Percentiles rank a stretch among this genome's conserved stretches.
Conservation (phyloP, 2,888 invertebrate genomes). For the Encarsia formosa region DNA sequence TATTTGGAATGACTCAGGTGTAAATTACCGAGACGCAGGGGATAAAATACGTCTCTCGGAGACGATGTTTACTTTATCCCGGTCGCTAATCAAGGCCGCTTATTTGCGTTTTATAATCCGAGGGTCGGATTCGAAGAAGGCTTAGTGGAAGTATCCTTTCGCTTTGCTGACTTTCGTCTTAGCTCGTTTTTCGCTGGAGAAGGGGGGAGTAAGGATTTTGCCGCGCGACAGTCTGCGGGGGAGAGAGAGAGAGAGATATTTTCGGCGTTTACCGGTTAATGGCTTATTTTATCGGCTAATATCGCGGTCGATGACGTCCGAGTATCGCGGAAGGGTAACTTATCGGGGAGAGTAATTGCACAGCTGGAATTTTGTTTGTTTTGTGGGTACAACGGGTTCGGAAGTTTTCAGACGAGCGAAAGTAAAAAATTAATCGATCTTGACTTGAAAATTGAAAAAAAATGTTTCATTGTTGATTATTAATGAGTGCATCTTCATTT, state of each 20-base stretch:
- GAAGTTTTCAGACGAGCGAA: no score
- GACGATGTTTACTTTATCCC: conserved; percentile 48
- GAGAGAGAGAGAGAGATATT: conserved; percentile 28
- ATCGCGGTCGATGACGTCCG: conserved; percentile 35
- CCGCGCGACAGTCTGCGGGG: conserved; percentile 19
- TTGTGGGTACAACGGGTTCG: no score
- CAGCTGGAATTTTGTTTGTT: no score
- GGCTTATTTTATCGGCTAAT: conserved; percentile 47
- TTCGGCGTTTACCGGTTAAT: conserved; percentile 44
- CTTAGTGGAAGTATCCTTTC: conserved; percentile 39
- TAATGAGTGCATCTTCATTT: no score
- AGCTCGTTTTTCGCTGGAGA: conserved; percentile 25
- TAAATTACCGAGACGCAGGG: no score
- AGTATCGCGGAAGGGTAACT: conserved; percentile 12
- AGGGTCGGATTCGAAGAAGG: conserved; percentile 50
- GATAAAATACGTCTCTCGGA: no score
- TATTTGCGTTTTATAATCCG: conserved; percentile 52
- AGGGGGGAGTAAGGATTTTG: conserved; percentile 27
- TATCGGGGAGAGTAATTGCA: no score
- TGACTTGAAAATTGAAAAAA: no score
- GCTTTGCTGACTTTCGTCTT: conserved; percentile 24
- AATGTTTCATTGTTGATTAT: no score
- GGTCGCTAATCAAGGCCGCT: conserved; percentile 50
- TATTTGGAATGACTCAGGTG: no score
- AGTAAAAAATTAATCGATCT: no score